These are phyloP conservation scores for Chelon auratus DNA, from an alignment of 2,797 vertebrate genomes.

Conservation along the genomic window DNA sequence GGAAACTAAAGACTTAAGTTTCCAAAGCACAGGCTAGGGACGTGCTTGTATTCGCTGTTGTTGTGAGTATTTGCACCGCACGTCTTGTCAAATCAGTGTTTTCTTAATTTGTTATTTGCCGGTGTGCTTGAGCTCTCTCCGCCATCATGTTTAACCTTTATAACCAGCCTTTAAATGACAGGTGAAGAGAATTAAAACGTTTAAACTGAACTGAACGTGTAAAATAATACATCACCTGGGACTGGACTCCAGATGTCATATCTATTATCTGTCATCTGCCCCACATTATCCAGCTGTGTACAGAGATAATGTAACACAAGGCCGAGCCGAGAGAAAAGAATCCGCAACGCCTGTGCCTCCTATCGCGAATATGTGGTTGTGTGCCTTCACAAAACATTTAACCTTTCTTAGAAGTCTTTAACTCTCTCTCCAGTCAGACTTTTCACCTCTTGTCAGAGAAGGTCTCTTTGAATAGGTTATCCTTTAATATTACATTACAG, in stretches of 20 bases:
- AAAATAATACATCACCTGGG: neutral
- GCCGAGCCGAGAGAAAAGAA: neutral
- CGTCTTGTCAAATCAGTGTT: too few species aligned
- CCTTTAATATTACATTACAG: slow-evolving; percentile 2
- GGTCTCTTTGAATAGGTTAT: slow-evolving; percentile 8
- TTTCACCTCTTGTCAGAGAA: slow-evolving; percentile 7
- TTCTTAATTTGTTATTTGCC: too few species aligned
- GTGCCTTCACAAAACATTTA: slow-evolving; percentile 2
- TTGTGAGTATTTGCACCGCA: too few species aligned
- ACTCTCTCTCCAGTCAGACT: neutral
- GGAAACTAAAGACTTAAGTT: too few species aligned
- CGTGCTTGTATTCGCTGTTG: too few species aligned
- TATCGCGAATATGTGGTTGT: neutral
- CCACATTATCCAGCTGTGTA: neutral
- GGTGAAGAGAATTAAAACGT: too few species aligned
- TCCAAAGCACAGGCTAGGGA: too few species aligned
- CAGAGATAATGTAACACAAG: neutral
- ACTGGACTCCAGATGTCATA: neutral
- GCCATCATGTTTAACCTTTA: too few species aligned
- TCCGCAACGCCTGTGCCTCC: neutral
- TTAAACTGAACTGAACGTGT: neutral
- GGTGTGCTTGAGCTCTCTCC: too few species aligned
- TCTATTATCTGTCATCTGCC: neutral
- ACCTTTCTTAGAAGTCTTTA: slow-evolving; percentile 4
- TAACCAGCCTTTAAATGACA: too few species aligned